Conservation (phyloP, 2,797 vertebrate genomes). For the Antennarius maculatus region DNA sequence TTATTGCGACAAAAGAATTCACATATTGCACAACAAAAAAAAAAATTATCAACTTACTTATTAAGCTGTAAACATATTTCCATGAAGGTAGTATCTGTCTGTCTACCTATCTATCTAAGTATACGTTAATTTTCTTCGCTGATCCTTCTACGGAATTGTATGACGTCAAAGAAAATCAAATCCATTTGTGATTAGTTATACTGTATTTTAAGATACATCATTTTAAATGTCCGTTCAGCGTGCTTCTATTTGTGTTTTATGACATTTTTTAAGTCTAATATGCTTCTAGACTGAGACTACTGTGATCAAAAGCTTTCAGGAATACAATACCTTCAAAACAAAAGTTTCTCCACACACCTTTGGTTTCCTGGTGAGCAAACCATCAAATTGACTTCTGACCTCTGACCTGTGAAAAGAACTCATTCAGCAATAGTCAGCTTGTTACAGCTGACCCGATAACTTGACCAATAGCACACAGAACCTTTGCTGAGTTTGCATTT, state of each 20-base stretch:
- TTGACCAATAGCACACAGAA: conserved; percentile 3
- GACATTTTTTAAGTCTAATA: no score
- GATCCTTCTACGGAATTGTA: neutral
- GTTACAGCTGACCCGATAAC: conserved; percentile 17
- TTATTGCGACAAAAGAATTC: neutral
- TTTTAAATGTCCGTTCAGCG: no score
- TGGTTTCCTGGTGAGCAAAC: neutral
- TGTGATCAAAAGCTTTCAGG: no score
- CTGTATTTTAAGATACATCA: no score
- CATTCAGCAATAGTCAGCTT: conserved; percentile 6
- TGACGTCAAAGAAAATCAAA: no score
- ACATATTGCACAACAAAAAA: neutral
- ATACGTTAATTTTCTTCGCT: no score
- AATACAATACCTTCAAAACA: no score
- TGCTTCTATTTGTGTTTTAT: no score
- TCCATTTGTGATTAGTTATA: no score
- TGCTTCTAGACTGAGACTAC: no score
- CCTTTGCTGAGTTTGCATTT: neutral
- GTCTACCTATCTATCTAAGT: no score
- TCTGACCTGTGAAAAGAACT: conserved; percentile 24
- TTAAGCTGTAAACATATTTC: neutral
- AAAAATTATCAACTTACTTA: neutral
- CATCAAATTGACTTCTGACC: conserved; percentile 1
- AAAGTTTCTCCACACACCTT: no score
- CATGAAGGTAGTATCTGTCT: neutral